Percentiles rank a stretch among this genome's conserved stretches.
phyloP scores from a whole-genome alignment of 2,797 vertebrate genomes.

The Tadarida brasiliensis region DNA sequence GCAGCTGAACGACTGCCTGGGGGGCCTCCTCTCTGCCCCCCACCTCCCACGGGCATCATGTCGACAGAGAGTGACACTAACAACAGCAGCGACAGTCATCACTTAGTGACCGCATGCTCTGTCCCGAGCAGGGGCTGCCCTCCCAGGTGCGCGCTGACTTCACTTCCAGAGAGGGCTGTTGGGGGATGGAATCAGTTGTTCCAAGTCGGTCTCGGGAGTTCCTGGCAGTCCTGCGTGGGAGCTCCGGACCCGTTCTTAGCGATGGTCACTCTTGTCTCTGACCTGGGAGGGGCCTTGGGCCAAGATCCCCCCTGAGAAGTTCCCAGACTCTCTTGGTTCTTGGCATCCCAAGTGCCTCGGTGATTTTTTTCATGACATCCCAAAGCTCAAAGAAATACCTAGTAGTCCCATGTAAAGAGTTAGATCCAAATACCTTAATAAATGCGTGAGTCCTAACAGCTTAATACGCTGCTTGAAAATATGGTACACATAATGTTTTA shows the following conservation, averaged over 20 bases:
- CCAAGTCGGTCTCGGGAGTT: rapidly evolving
- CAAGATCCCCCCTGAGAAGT: not conserved
- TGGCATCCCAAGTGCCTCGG: not conserved
- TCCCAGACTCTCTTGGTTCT: not conserved
- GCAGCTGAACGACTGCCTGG: rapidly evolving
- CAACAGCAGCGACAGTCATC: not conserved
- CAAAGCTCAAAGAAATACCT: not conserved
- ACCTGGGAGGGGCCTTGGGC: not conserved
- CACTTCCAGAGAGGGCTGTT: not conserved
- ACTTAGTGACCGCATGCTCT: not conserved
- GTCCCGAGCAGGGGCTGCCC: not conserved
- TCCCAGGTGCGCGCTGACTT: too few species aligned
- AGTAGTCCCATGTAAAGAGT: not conserved
- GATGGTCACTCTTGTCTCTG: rapidly evolving
- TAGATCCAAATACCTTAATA: constrained; percentile 26
- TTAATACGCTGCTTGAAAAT: constrained; percentile 51
- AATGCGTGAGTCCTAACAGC: constrained; percentile 34
- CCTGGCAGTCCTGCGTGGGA: too few species aligned
- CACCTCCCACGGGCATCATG: not conserved
- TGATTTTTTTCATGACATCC: not conserved
- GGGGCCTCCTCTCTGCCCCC: not conserved
- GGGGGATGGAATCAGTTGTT: not conserved
- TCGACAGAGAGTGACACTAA: not conserved
- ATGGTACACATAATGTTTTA: not conserved
- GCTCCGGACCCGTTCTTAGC: rapidly evolving